Evolutionary conservation across 2,113 vertebrate genomes (phyloP).

Genomic region (Chaenocephalus aceratus): DNA sequence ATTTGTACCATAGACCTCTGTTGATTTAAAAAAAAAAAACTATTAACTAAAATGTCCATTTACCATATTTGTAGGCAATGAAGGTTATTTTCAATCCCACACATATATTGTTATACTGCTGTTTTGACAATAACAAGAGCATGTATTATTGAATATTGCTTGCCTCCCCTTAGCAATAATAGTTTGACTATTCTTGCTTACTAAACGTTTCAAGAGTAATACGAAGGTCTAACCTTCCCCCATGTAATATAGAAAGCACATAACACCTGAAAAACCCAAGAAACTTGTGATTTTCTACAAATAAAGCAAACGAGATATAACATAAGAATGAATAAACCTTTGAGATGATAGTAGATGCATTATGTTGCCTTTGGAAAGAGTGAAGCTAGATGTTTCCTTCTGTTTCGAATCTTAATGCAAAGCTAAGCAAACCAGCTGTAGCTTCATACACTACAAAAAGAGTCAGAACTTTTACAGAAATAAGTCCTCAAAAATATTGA

Average conservation of each 20-base stretch:
- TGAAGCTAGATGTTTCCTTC: neutral
- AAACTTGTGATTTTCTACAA: neutral
- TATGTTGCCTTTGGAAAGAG: too few species aligned
- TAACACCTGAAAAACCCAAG: too few species aligned
- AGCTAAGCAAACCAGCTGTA: neutral
- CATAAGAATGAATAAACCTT: neutral
- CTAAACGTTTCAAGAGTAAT: too few species aligned
- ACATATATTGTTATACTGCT: neutral
- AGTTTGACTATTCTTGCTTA: too few species aligned
- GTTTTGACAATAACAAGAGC: too few species aligned
- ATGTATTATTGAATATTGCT: too few species aligned
- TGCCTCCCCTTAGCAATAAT: too few species aligned
- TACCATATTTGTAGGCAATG: neutral
- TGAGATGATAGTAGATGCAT: neutral
- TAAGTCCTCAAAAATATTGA: neutral
- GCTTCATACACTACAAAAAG: neutral
- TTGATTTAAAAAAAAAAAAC: neutral
- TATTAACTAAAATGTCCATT: neutral
- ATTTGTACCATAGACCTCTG: neutral
- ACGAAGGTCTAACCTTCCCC: too few species aligned
- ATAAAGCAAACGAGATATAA: neutral
- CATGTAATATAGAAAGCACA: too few species aligned
- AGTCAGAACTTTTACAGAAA: neutral
- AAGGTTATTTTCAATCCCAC: neutral
- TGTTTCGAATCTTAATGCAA: conserved; percentile 14